Evolutionary conservation across 2,113 vertebrate species (phyloP).

Genomic region (Lasiurus cinereus): DNA sequence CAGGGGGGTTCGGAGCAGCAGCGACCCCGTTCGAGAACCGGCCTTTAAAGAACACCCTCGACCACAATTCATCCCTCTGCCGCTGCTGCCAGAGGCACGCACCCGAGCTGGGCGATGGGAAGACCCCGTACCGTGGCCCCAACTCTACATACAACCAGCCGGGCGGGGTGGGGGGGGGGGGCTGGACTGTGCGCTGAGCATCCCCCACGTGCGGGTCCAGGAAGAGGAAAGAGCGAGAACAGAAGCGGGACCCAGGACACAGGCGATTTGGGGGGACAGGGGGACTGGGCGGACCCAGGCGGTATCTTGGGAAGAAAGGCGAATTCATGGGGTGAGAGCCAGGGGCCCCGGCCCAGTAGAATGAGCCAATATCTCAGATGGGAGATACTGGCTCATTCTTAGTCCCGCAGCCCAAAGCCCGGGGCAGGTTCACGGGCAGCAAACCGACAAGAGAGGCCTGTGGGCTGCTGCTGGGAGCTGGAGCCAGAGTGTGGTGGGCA

Average conservation of each 20-base stretch:
- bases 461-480: neutral
- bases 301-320: neutral
- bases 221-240: neutral
- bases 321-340: neutral
- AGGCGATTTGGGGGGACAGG: neutral
- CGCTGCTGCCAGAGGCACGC: neutral
- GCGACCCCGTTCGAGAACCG: slow-evolving; percentile 29
- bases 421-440: neutral
- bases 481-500: neutral
- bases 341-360: neutral
- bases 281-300: neutral
- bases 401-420: neutral
- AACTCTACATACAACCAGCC: neutral
- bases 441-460: neutral
- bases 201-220: neutral
- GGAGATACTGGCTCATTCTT: neutral
- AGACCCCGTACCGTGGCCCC: neutral
- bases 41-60: neutral
- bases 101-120: neutral
- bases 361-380: neutral
- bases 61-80: neutral
- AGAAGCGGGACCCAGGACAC: neutral
- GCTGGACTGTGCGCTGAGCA: neutral
- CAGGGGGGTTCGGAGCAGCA: neutral
- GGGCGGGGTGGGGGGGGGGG: neutral